phyloP scores from a whole-genome alignment of 2,797 vertebrate genomes.

The Amniataba percoides region DNA sequence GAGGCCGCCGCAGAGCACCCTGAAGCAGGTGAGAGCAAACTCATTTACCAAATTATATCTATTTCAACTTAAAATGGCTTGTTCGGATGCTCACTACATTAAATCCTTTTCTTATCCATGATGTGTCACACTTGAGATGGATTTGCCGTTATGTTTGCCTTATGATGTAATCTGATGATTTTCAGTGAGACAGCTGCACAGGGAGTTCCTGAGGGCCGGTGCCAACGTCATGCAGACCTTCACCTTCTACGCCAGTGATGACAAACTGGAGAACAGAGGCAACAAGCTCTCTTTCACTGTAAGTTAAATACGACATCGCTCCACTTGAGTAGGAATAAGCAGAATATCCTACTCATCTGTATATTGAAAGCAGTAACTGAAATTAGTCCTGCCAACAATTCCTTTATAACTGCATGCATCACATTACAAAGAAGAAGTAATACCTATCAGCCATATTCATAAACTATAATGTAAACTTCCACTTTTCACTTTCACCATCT shows the following conservation, averaged over 20 bases:
- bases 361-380: not conserved
- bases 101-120: not conserved
- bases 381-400: not conserved
- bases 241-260: conserved; percentile 95
- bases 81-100: not conserved
- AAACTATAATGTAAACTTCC: not conserved
- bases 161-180: conserved; percentile 20
- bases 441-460: not conserved
- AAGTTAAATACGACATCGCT: conserved; percentile 25
- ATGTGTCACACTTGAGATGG: not conserved
- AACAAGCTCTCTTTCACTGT: conserved; percentile 87
- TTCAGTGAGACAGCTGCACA: conserved; percentile 93
- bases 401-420: not conserved
- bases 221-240: conserved; percentile 94
- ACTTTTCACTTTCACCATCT: not conserved
- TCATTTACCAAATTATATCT: not conserved
- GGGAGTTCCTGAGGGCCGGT: conserved; percentile 94
- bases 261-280: conserved; percentile 95
- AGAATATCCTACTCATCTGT: not conserved
- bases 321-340: not conserved
- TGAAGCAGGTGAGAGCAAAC: conserved; percentile 89
- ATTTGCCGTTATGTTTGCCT: not conserved
- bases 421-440: not conserved
- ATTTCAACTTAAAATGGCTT: not conserved
- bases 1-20: conserved; percentile 94